Evolutionary conservation across 2,113 vertebrate genomes (phyloP).

Genomic region (Emydocephalus ijimae): DNA sequence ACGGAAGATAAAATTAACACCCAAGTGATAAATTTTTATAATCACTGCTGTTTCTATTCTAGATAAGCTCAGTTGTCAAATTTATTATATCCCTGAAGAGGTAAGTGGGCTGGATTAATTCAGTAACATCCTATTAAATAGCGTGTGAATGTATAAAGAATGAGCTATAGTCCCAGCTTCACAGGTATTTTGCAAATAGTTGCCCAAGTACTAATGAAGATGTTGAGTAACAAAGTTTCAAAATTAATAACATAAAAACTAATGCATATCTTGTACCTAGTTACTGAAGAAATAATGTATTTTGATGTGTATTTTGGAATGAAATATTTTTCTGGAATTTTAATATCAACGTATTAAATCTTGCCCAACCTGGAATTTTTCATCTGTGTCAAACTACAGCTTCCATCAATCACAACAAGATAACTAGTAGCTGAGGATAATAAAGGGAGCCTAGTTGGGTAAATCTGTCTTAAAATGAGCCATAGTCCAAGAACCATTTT

Average conservation of each 20-base stretch:
- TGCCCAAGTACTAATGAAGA: neutral
- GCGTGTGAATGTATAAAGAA: neutral
- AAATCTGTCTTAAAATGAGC: neutral
- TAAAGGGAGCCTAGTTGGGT: neutral
- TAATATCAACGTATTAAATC: neutral
- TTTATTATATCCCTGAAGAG: slow-evolving; percentile 27
- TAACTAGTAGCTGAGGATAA: neutral
- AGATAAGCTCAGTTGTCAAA: neutral
- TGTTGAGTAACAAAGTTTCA: neutral
- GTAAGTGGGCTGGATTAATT: slow-evolving; percentile 32
- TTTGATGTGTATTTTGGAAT: neutral
- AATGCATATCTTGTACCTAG: neutral
- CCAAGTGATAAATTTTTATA: slow-evolving; percentile 9
- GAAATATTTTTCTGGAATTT: neutral
- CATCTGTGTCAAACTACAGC: neutral
- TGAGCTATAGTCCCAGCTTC: neutral
- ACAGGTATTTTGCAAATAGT: neutral
- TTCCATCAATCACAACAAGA: neutral
- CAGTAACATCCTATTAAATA: neutral
- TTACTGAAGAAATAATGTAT: neutral
- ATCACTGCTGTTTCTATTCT: slow-evolving; percentile 27
- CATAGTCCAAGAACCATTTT: neutral
- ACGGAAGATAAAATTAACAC: neutral
- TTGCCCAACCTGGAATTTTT: neutral
- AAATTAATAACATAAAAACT: neutral